Percentiles rank a stretch among this genome's conserved stretches.
phyloP scores from a whole-genome alignment of 2,113 vertebrate genomes.

The Daphoenositta chrysoptera region DNA sequence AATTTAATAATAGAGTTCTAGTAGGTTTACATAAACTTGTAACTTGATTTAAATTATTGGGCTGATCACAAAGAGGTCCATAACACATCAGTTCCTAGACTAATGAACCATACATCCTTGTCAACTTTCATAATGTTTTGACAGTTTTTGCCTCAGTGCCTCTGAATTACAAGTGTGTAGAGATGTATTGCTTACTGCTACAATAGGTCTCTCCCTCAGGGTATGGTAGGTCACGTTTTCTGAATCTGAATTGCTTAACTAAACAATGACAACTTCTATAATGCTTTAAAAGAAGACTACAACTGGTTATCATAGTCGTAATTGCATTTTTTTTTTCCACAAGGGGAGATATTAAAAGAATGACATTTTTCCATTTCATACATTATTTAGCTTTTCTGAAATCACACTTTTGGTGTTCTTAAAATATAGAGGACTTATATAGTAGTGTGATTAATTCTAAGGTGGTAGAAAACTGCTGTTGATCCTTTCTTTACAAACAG shows the following conservation, averaged over 20 bases:
- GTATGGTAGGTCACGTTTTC: constrained; percentile 43
- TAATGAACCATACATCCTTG: constrained; percentile 73
- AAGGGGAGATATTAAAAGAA: constrained; percentile 1
- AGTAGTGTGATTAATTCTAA: constrained; percentile 26
- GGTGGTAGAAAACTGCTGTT: not conserved
- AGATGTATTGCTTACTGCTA: constrained; percentile 40
- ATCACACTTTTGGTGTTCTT: not conserved
- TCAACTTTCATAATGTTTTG: constrained; percentile 69
- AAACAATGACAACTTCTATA: constrained; percentile 29
- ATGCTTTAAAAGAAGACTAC: not conserved
- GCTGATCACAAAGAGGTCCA: constrained; percentile 64
- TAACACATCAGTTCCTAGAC: constrained; percentile 61
- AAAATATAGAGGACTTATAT: constrained; percentile 9
- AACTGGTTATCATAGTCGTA: not conserved
- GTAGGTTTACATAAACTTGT: constrained; percentile 37
- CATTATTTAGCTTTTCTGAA: constrained; percentile 21
- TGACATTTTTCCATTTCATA: not conserved
- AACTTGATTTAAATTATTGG: constrained; percentile 69
- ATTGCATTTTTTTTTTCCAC: not conserved
- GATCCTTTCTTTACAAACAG: not conserved
- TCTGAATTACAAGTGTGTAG: constrained; percentile 65
- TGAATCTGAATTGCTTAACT: constrained; percentile 61
- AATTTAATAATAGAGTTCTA: constrained; percentile 50
- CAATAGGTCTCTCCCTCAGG: constrained; percentile 43
- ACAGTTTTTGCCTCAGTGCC: constrained; percentile 71